Evolutionary conservation across 1,140 invertebrate genomes (phyloP), one percentile per base, ranked within the genome.

Genomic region (Nymphalis io): DNA sequence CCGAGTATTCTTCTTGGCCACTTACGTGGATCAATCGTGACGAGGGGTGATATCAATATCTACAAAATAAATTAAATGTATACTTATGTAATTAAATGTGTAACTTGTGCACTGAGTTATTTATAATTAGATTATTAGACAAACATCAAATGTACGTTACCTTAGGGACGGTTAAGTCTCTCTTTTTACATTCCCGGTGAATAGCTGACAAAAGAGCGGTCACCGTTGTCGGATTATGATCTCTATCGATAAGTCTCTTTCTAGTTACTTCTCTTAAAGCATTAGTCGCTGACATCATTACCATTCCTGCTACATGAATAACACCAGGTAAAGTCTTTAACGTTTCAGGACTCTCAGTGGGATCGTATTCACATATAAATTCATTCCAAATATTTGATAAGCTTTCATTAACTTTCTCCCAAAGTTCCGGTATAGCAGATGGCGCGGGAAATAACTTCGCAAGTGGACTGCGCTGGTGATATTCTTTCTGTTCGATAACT

Each of bases 381-480:
- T 96, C 95, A 75, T 96, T 96, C 96, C 96, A 97, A 39, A 93
- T 90, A 64, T 96, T 96, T 16, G 94, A 94, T 20, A 96, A 89
- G 51, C 93, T 94, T 74, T 96, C 94, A 12, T 93, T 93, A 11
- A 96, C 70, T 73, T 95, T 94, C 44, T 94, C 93, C 78, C 94
- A 94, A 4, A 97, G 89, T 58, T 93, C 92, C 13, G 94, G 94
- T 16, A 96, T 92, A 46, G 95, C 94, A 39, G 93, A 93, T 0
- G 95, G 95, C 51, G 93, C 90, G 1, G 93, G 88, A 20, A 95
- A 93, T 8, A 95, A 84, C 73, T 93, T 93, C 0, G 91, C 85
- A 51, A 95, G 89, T 1, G 94, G 93, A 79, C 92, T 93, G 67
- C 89, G 78, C 18, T 83, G 79, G 5, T 75, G 71, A 33, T 78